A percentile compares a stretch with the other conserved stretches of the same genome.
Conservation (phyloP, 2,113 vertebrate species). For the Periophthalmodon schlosseri region DNA sequence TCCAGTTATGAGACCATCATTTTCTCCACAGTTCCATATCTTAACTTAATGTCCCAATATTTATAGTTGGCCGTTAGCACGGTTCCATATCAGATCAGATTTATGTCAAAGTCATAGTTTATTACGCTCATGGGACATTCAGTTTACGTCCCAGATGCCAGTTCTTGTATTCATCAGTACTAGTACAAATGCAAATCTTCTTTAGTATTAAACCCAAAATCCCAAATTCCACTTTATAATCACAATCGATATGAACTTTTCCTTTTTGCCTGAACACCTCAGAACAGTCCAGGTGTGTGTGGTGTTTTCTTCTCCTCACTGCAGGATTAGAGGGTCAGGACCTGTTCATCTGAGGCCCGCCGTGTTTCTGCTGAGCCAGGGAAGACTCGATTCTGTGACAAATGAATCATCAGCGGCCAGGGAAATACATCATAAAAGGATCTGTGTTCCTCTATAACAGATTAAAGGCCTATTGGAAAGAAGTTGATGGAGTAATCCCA, state of each 20-base stretch:
- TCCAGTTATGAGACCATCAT: too few species aligned
- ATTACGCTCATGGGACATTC: too few species aligned
- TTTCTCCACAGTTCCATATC: too few species aligned
- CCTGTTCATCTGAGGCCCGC: conserved; percentile 46
- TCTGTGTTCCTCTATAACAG: conserved; percentile 39
- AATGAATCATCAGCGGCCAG: conserved; percentile 56
- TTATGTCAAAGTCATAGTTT: too few species aligned
- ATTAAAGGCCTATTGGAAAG: conserved; percentile 10
- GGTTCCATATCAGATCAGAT: too few species aligned
- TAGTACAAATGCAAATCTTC: too few species aligned
- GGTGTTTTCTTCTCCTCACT: conserved; percentile 33
- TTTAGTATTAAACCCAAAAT: too few species aligned
- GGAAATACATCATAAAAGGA: conserved; percentile 32
- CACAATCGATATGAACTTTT: conserved; percentile 1
- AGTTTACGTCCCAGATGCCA: too few species aligned
- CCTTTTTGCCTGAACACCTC: conserved; percentile 17
- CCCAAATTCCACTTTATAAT: too few species aligned
- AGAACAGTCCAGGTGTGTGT: conserved; percentile 22
- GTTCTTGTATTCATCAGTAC: too few species aligned
- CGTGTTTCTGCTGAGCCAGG: conserved; percentile 59
- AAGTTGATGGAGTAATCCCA: conserved; percentile 17
- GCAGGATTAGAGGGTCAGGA: conserved; percentile 53
- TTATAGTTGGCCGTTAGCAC: too few species aligned
- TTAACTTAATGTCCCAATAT: too few species aligned
- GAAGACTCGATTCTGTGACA: conserved; percentile 29